Evolutionary conservation across 2,113 vertebrate species (phyloP).

Genomic region (Thalassoma bifasciatum): DNA sequence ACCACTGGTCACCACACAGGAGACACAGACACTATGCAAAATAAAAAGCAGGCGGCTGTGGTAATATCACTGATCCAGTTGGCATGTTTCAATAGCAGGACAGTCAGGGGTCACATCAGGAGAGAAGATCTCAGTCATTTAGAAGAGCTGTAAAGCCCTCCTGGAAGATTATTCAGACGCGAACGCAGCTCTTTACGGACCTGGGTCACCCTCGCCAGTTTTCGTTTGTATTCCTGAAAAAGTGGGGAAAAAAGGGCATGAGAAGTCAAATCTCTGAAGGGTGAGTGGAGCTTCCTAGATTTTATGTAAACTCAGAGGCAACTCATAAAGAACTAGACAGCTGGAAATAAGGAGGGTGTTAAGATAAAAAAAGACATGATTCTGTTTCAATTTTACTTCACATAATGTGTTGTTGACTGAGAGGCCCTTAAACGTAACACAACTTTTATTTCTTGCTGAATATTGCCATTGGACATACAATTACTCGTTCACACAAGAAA

Average conservation of each 20-base stretch:
- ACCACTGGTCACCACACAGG: slow-evolving; percentile 21
- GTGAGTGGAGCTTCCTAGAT: not conserved
- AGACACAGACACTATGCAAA: slow-evolving; percentile 32
- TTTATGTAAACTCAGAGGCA: not conserved
- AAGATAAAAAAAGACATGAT: too few relatives aligned
- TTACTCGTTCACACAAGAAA: too few relatives aligned
- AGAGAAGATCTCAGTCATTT: slow-evolving; percentile 82
- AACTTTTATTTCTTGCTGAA: too few relatives aligned
- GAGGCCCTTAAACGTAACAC: too few relatives aligned
- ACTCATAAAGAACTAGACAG: not conserved
- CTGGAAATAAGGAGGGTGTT: not conserved
- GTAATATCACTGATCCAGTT: slow-evolving; percentile 5
- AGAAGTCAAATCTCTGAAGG: slow-evolving; percentile 12
- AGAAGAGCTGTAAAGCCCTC: slow-evolving; percentile 89
- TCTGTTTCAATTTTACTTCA: not conserved
- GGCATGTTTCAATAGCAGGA: slow-evolving; percentile 44
- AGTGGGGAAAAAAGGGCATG: slow-evolving; percentile 21
- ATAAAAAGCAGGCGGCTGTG: slow-evolving; percentile 10
- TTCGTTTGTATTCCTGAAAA: slow-evolving; percentile 97
- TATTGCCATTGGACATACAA: not conserved
- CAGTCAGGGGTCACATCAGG: slow-evolving; percentile 26
- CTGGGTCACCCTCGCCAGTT: slow-evolving; percentile 93
- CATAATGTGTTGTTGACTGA: not conserved
- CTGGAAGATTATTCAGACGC: slow-evolving; percentile 93
- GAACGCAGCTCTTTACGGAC: slow-evolving; percentile 97